Conservation (phyloP, 2,113 vertebrate species). For the Myotis yumanensis region DNA sequence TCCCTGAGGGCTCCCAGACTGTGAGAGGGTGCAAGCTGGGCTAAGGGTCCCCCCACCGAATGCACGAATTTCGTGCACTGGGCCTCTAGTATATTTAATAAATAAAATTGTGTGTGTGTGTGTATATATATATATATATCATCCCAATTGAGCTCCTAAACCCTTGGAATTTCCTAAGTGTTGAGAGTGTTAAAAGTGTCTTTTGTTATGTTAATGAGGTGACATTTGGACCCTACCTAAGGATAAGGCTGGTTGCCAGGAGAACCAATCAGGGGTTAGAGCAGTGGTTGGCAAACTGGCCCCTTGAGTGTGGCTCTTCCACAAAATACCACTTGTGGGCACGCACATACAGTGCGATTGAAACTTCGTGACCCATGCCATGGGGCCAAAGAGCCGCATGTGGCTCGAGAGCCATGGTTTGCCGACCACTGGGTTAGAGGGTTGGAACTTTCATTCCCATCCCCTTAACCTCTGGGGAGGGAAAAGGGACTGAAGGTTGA, state of each 20-base stretch:
- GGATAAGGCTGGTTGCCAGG: neutral
- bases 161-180: neutral
- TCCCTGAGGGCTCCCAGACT: too few relatives aligned
- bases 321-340: too few relatives aligned
- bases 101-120: neutral
- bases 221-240: neutral
- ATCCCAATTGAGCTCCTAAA: neutral
- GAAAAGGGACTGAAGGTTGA: neutral
- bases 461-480: neutral
- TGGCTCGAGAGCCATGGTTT: too few relatives aligned
- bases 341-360: too few relatives aligned
- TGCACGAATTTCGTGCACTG: too few relatives aligned
- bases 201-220: neutral
- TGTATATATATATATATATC: neutral
- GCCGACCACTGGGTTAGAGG: neutral
- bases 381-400: too few relatives aligned
- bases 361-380: too few relatives aligned
- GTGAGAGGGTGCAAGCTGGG: too few relatives aligned
- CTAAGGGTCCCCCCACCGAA: too few relatives aligned
- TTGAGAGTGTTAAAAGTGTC: neutral
- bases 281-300: too few relatives aligned
- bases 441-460: neutral
- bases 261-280: neutral
- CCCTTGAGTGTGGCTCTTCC: too few relatives aligned
- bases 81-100: too few relatives aligned